Evolutionary conservation across 2,888 invertebrate genomes (phyloP), one percentile per base, ranked within the genome.

Genomic region (Torymus aiolomorphi): DNA sequence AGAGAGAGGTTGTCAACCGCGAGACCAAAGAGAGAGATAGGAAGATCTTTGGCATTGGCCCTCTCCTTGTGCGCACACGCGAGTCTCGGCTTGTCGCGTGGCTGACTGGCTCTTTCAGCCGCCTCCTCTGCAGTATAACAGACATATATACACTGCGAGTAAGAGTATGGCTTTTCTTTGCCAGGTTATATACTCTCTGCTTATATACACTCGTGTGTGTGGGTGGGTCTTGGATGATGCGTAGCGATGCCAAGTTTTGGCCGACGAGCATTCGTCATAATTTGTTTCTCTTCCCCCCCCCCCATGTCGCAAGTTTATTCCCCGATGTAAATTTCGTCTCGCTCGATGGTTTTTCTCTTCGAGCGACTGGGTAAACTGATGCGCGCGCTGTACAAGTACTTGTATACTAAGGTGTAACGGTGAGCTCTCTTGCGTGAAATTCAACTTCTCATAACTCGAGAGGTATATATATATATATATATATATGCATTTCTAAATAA

Each of bases 11-110:
- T 86, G 84, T 84, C 84, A 84, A 86, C 86, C 84, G 85, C 78
- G 80, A 80, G 78, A 16, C 18, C 51, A 20, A 16, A 14, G 18
- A 42, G 31, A 77, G 75, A 31, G 13, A 14, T 51, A 42, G 31
- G 76, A 75, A 76, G 78, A 80, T 75, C 84, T 85, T 85, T 86
- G 86, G 86, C 85, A 87, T 85, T 85, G 86, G 84, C 85, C 86
- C 83, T 83, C 78, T 84, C 82, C 83, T 81, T 61, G 80, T 66
- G 67, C 51, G 66, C 71, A 71, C 80, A 10, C 8, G 16, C 62
- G 1, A 42, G 69, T 31, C 12, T n/a, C 69, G 69, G 31, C 69
- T 56, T 13, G 69, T 56, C 42, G 56, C 57, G 61, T 20, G 31
- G 31, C 31, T 31, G 20, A 20, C 5, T 18, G 20, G n/a, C 59